Evolutionary conservation across 2,113 vertebrate genomes (phyloP).

Genomic region (Bufo gargarizans): DNA sequence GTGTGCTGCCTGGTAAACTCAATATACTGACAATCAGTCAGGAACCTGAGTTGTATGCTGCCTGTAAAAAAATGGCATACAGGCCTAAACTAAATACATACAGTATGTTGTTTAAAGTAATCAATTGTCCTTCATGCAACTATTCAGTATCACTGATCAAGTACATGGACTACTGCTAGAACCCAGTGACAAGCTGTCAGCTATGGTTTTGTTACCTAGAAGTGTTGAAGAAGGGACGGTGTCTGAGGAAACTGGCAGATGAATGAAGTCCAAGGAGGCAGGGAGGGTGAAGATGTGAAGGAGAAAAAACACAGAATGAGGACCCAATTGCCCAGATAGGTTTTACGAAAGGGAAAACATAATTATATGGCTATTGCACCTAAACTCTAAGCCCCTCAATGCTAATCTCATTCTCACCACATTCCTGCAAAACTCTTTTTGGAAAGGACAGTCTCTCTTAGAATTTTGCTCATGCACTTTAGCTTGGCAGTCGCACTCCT

Average conservation of each 20-base stretch:
- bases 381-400: slow-evolving; percentile 6
- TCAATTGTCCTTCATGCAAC: neutral
- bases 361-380: neutral
- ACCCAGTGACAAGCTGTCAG: neutral
- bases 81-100: no score
- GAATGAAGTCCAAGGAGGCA: slow-evolving; percentile 62
- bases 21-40: no score
- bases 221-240: slow-evolving; percentile 79
- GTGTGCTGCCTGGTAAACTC: no score
- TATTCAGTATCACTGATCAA: neutral
- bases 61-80: no score
- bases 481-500: slow-evolving; percentile 16
- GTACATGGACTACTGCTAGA: neutral
- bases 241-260: slow-evolving; percentile 79
- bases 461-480: neutral
- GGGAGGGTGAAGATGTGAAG: slow-evolving; percentile 32
- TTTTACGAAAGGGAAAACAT: neutral
- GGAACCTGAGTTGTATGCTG: no score
- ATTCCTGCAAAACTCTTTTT: neutral
- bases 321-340: neutral
- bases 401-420: slow-evolving; percentile 16
- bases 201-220: slow-evolving; percentile 73
- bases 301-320: slow-evolving; percentile 41
- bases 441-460: neutral
- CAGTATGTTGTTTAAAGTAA: no score